phyloP scores from a whole-genome alignment of 2,888 invertebrate genomes.

The Neoitamus cyanurus region DNA sequence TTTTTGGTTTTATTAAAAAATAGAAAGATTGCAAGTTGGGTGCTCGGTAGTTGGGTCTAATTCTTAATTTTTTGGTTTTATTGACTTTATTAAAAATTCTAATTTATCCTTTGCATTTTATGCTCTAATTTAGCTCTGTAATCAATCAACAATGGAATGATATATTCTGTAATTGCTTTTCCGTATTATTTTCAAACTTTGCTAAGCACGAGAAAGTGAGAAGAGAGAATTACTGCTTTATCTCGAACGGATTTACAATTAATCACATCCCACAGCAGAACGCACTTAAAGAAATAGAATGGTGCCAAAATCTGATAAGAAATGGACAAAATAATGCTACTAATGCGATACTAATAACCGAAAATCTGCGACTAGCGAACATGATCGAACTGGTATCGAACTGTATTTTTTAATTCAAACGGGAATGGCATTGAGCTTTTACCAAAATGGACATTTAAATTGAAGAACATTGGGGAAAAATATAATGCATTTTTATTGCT shows the following conservation, averaged over 20 bases:
- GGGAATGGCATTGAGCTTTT: too few species aligned
- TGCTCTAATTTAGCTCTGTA: background rate
- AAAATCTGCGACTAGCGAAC: too few species aligned
- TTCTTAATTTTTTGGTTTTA: background rate
- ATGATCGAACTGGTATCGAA: too few species aligned
- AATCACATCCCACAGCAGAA: too few species aligned
- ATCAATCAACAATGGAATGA: background rate
- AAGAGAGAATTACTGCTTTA: background rate
- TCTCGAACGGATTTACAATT: background rate
- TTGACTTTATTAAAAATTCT: background rate
- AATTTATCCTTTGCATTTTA: background rate
- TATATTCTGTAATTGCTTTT: background rate
- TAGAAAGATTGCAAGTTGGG: constrained; percentile 10
- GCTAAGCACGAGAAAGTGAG: background rate
- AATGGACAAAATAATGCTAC: too few species aligned
- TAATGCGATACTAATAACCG: too few species aligned
- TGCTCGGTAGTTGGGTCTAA: constrained; percentile 12
- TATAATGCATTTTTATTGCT: too few species aligned
- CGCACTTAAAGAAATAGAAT: too few species aligned
- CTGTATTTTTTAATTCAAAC: too few species aligned
- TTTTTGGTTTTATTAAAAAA: constrained; percentile 22
- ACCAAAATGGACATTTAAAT: too few species aligned
- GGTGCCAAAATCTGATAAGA: too few species aligned
- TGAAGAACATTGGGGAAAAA: too few species aligned
- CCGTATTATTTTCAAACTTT: background rate